Base-by-base conservation (phyloP, 2,113 vertebrate genomes). In the Nannospalax galili region DNA sequence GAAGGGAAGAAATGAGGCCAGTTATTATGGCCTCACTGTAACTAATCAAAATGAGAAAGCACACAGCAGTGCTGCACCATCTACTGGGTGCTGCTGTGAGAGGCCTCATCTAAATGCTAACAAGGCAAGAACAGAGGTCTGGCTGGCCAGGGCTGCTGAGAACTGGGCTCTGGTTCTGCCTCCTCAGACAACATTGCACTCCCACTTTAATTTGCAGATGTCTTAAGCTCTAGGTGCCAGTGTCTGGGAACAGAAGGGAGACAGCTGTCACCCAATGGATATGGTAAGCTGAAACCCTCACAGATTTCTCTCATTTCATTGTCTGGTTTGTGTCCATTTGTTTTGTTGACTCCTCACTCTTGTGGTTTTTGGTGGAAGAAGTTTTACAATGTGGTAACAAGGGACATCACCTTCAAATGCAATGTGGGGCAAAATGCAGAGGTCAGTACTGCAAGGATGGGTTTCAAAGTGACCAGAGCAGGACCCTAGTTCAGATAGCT, bases 51-150 rank as follows among this genome's bases (percentile, higher is more conserved):
- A 72, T 0, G 28, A 89, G 95, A 87, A 67, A 17, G 26, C 5
- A 6, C 74, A 30, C 84, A 75, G 48, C 88, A 30, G 22, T 0
- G 15, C 3, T 3, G 60, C 8, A 7, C 14, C 0, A 40, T 11
- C 10, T 4, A 0, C 3, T 1, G 78, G 62, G 62, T 0, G 60
- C 81, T 84, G 5, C 32, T 60, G 84, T 32, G 14, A 20, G 62
- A 65, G 80, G 73, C 37, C 75, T 90, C 87, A 69, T 79, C 86
- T 89, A 95, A 95, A 96, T 96, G 95, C 95, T 93, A 94, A 96
- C 90, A 11, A 92, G 86, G 80, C 73, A 65, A 81, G 92, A n/a
- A 58, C 16, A 58, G 93, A 64, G 32, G 79, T 69, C 78, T 0
- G 0, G 24, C 58, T 87, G 93, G 80, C 62, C 0, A 0, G 35